Evolutionary conservation across 2,113 vertebrate species (phyloP).

Genomic region (Picathartes gymnocephalus): DNA sequence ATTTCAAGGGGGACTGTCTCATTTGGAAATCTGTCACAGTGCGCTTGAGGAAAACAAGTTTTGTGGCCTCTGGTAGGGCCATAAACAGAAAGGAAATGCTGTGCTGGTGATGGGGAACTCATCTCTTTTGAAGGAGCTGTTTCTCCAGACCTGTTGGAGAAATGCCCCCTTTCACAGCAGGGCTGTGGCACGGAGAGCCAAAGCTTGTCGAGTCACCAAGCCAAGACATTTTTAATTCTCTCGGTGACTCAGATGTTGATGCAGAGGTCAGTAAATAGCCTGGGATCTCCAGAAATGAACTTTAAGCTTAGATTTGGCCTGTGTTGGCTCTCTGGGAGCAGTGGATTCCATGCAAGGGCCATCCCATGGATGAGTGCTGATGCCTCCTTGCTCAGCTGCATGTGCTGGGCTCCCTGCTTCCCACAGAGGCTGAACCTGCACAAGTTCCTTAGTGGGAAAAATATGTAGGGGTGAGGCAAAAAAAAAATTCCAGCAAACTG

Average conservation of each 20-base stretch:
- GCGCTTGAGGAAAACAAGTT: neutral
- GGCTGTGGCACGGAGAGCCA: neutral
- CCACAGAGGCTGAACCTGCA: neutral
- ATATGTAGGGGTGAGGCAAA: neutral
- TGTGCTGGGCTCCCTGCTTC: neutral
- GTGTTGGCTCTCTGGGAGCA: rapidly evolving
- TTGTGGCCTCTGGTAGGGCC: neutral
- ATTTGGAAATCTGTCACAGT: neutral
- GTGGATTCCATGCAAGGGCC: neutral
- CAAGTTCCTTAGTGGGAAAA: neutral
- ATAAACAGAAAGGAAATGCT: neutral
- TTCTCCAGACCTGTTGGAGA: neutral
- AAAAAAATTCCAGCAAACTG: neutral
- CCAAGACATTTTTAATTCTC: neutral
- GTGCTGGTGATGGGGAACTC: neutral
- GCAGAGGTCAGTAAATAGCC: neutral
- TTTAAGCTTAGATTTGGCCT: neutral
- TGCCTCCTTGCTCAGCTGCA: neutral
- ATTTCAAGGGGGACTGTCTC: neutral
- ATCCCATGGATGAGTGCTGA: rapidly evolving
- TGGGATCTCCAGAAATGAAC: neutral
- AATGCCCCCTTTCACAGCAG: neutral
- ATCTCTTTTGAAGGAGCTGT: neutral
- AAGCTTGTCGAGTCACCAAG: neutral
- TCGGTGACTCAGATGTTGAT: neutral